Base-by-base conservation (phyloP, 2,113 vertebrate genomes). In the Passer montanus region DNA sequence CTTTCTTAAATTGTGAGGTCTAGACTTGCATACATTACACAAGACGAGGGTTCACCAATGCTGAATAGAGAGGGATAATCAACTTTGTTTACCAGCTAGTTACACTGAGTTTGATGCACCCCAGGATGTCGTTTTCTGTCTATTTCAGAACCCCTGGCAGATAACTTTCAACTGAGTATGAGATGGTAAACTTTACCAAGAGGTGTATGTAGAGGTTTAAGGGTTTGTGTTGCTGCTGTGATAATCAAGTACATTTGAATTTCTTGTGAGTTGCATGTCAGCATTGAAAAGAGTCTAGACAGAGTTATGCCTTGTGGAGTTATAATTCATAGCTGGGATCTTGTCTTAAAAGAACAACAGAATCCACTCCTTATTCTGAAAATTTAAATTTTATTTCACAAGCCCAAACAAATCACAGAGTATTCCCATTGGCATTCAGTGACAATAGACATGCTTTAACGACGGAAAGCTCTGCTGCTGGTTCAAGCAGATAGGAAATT, bases 1-100 rank as follows among this genome's bases (percentile, higher is more conserved):
- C 14, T 28, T 64, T 56, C 63, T 60, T 43, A 67, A 49, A 30
- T 3, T 49, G 5, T 8, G 13, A 8, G 23, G 4, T 9, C 16
- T 17, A 67, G 23, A 56, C 26, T 24, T 39, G 28, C 41, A 35
- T 18, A 19, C 10, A 9, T 22, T 52, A 28, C 22, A 35, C 13
- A 12, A 39, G 16, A 9, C n/a, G 31, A 55, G 47, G 15, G 20
- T 0, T 1, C 9, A 56, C 6, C 26, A 56, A 7, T 0, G 1
- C 17, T 50, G 27, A 63, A 18, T 6, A 21, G 7, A 44, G 13
- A 5, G 3, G 11, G 3, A 64, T 41, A 46, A 46, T 41, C 10
- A 33, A 1, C 5, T 58, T 33, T 43, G 15, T 43, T 43, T 13
- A 41, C 13, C 10, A 28, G 13, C 8, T 50, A 28, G 7, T 63